Conservation (phyloP, 2,113 vertebrate species). For the Ophthalmolycus amberensis region DNA sequence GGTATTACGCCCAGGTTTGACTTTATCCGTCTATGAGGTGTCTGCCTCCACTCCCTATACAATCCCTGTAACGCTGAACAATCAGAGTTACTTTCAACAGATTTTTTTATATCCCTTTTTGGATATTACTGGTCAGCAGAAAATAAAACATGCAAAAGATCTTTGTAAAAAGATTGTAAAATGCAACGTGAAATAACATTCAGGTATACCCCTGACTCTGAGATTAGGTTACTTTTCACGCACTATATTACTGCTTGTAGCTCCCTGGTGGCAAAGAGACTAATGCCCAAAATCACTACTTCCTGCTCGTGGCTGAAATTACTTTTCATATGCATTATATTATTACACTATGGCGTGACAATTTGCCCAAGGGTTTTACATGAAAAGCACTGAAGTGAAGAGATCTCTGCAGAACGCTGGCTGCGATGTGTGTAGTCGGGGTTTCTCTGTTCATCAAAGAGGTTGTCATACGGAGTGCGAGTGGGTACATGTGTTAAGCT, state of each 20-base stretch:
- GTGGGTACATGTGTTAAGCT: constrained; percentile 1
- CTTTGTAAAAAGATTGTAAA: not conserved
- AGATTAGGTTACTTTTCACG: constrained; percentile 5
- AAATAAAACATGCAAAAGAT: not conserved
- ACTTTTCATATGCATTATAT: constrained; percentile 31
- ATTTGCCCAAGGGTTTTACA: constrained; percentile 14
- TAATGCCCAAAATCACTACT: constrained; percentile 33
- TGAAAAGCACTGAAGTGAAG: constrained; percentile 15
- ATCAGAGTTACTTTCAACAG: not conserved
- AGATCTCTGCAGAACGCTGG: constrained; percentile 6
- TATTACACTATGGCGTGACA: constrained; percentile 9
- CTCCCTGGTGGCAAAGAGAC: constrained; percentile 41
- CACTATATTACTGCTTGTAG: not conserved
- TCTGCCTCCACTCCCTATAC: not conserved
- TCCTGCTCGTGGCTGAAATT: constrained; percentile 24
- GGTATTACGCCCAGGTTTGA: not conserved
- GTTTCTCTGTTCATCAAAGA: not conserved
- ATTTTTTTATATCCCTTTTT: not conserved
- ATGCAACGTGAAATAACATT: not conserved
- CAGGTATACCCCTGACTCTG: not conserved
- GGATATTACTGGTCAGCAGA: not conserved
- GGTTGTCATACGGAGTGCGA: not conserved
- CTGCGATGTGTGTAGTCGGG: not conserved
- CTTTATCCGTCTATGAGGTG: too few relatives aligned
- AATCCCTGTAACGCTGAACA: not conserved